Evolutionary conservation across 2,113 vertebrate species (phyloP).

Genomic region (Caloenas nicobarica): DNA sequence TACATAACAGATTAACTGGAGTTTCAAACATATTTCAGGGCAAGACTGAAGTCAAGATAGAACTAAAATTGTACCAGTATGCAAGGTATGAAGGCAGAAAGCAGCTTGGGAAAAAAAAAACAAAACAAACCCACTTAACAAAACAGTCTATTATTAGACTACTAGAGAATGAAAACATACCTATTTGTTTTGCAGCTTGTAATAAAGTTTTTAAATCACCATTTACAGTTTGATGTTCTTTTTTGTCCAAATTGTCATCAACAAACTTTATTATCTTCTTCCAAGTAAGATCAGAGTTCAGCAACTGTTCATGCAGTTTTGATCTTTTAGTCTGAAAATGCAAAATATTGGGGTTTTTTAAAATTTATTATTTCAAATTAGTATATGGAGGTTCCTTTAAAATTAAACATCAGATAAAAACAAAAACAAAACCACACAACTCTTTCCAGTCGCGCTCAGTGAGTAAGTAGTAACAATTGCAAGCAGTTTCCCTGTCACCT

Average conservation of each 20-base stretch:
- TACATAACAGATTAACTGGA: not conserved
- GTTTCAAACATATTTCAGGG: not conserved
- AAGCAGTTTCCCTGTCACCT: not conserved
- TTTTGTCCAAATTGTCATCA: constrained; percentile 84
- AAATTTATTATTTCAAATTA: not conserved
- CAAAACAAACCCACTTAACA: not conserved
- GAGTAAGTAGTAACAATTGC: not conserved
- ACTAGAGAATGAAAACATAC: constrained; percentile 72
- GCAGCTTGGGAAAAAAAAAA: not conserved
- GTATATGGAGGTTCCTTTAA: not conserved
- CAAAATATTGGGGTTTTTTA: not conserved
- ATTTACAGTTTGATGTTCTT: constrained; percentile 77
- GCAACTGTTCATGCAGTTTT: constrained; percentile 83
- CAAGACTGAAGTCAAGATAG: not conserved
- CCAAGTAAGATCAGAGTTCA: constrained; percentile 88
- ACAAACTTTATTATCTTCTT: constrained; percentile 90
- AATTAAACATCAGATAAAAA: not conserved
- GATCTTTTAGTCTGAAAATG: constrained; percentile 85
- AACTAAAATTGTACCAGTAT: not conserved
- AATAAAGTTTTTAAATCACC: constrained; percentile 88
- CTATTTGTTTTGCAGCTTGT: constrained; percentile 91
- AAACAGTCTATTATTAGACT: not conserved
- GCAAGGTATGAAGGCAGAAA: not conserved
- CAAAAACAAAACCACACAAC: not conserved
- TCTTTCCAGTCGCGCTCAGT: not conserved